A percentile compares a stretch with the other conserved stretches of the same genome.
phyloP scores from a whole-genome alignment of 2,888 invertebrate species.

The Epinotia ramella region DNA sequence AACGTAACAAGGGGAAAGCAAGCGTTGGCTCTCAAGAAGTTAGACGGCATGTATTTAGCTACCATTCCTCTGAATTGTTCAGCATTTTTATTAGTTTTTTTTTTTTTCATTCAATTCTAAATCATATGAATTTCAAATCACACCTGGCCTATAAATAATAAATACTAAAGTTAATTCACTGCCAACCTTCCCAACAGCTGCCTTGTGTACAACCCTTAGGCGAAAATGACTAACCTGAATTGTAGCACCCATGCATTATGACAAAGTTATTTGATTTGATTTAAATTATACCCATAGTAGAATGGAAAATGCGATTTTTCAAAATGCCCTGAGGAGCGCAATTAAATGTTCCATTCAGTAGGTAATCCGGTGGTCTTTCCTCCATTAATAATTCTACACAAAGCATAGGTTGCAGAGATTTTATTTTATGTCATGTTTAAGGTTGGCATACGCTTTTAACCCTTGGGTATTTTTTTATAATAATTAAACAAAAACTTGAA shows the following conservation, averaged over 20 bases:
- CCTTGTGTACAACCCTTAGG: neutral
- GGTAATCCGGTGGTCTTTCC: neutral
- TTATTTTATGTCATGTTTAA: neutral
- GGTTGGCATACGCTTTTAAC: neutral
- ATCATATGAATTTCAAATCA: too few relatives aligned
- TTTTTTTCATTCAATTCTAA: too few relatives aligned
- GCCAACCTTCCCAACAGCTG: slow-evolving; percentile 5
- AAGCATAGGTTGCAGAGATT: neutral
- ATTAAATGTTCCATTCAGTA: neutral
- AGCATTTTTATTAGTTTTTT: too few relatives aligned
- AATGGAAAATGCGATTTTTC: neutral
- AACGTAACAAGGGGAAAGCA: too few relatives aligned
- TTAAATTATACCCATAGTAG: neutral
- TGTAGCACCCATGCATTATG: neutral
- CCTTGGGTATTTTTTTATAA: too few relatives aligned
- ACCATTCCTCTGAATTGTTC: too few relatives aligned
- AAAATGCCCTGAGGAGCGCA: slow-evolving; percentile 14
- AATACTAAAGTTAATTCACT: neutral
- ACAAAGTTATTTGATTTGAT: neutral
- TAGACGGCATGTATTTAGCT: too few relatives aligned
- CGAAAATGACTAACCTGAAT: neutral
- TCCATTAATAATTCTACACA: slow-evolving; percentile 6
- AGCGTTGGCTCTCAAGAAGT: too few relatives aligned
- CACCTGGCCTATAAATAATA: neutral
- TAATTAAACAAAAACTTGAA: too few relatives aligned